Base-by-base conservation (phyloP, 1,140 invertebrate genomes). In the Oedothorax gibbosus region DNA sequence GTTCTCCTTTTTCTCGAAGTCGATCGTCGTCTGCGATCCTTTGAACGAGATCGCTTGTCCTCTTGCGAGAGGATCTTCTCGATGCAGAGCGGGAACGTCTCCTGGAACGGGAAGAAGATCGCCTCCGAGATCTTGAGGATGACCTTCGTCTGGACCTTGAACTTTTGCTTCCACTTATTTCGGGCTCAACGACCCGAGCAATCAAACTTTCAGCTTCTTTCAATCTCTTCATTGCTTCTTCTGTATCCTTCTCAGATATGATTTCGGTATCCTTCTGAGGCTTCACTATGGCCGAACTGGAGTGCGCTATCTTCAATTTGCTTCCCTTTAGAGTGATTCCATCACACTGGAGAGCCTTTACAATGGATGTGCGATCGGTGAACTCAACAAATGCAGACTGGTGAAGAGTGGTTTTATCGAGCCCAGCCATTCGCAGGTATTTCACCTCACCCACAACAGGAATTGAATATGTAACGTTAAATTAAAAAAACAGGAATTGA, bases 131-230 rank as follows among this genome's bases (percentile, higher is more conserved):
- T 50, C 81, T 64, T 14, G 86, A 87, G 15, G 72, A 60, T 14
- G 87, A 87, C 51, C 86, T 72, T 11, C 73, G 82, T 78, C 81
- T 62, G 7, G 66, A 60, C 4, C 56, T 50, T 1, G 68, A 73
- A 3, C 71, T 75, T 9, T 60, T 72, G 75, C 56, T 78, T 12
- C 84, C 79, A 21, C 51, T 77, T 65, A 79, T 76, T 84, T 66
- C 89, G 49, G 96, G 96, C 91, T 97, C 96, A 87, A 98, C 97
- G 9, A 96, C 95, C 14, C 96, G 96, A 10, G 96, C 96, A 76
- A 98, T 98, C 84, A 97, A 92, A 89, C 95, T 97, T 89, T 98
- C 96, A 0, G 97, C 96, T 91, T 99, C 97, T 88, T 98, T 98
- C 0, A 98, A 96, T 86, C 97, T 92, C 53, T 96, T 96, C 97